Base-by-base conservation (phyloP, 1,140 invertebrate genomes). In the Zophobas atratus region DNA sequence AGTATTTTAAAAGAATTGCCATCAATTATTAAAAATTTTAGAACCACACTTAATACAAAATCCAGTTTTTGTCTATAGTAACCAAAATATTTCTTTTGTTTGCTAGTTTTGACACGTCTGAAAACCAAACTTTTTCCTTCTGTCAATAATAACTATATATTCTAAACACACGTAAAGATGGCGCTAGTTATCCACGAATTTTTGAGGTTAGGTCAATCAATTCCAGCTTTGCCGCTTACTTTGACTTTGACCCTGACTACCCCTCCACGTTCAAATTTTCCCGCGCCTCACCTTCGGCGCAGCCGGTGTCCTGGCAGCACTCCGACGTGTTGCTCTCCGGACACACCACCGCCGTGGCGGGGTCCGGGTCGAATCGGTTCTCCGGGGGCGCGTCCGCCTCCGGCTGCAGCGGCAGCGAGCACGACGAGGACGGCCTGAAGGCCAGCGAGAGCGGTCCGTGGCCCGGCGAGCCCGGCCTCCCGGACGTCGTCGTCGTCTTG, bases 401-500 rank as follows among this genome's bases (percentile, higher is more conserved):
- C 49, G 83, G 84, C 73, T 84, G 84, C 35, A 74, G 75, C 1
- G 84, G 84, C 70, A 84, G 81, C 20, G 81, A 81, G 73, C 83
- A 81, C 6, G 84, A 84, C 33, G 84, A 84, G 0, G 85, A 82
- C 6, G 84, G 82, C 39, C 84, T 79, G 60, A 85, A 86, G 38
- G 82, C 82, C 43, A 84, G 75, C 4, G 84, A 85, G 53, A 84
- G 70, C 1, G 83, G 84, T 1, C 81, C 81, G 36, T 51, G 6
- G 60, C 49, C 49, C 4, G 85, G 86, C n/a, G 85, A 85, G 6
- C 78, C 81, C 6, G 86, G 90, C 88, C 76, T 89, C 88, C 81
- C 91, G 88, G 72, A 86, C 88, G 76, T 86, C 70, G 89, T 85
- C 88, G 72, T 86, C 88, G 76, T 86, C 70, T 89, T 85, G 56